Evolutionary conservation across 2,888 invertebrate genomes (phyloP).

Genomic region (Perizoma flavofasciatum): DNA sequence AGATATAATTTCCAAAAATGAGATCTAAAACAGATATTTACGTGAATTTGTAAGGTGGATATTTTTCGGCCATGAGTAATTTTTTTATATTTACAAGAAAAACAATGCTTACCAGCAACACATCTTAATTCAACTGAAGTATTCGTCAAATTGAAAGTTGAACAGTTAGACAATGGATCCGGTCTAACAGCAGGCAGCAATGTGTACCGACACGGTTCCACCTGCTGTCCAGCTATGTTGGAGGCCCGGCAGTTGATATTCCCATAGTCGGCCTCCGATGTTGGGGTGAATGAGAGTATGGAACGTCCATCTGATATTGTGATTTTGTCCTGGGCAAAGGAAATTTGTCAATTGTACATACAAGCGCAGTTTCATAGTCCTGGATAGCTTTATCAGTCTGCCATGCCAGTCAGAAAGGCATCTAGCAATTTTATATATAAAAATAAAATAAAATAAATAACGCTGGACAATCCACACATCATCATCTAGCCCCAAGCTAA

Average conservation of each 20-base stretch:
- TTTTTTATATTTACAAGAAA: no score
- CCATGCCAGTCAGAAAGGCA: no score
- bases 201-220: conserved; percentile 89
- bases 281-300: conserved; percentile 90
- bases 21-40: no score
- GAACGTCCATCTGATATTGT: conserved; percentile 83
- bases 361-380: no score
- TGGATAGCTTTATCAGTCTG: no score
- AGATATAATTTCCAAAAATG: no score
- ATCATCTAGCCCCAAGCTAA: no score
- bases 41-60: no score
- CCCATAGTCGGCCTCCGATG: conserved; percentile 90
- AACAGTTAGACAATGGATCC: conserved; percentile 89
- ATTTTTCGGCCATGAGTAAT: no score
- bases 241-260: conserved; percentile 90
- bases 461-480: no score
- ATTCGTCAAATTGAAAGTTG: conserved; percentile 90
- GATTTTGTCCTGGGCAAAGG: conserved; percentile 76
- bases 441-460: no score
- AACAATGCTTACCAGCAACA: conserved; percentile 69
- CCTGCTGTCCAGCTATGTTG: conserved; percentile 88
- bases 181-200: conserved; percentile 61
- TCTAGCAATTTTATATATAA: no score
- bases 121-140: conserved; percentile 90
- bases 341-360: neutral